Percentiles rank a stretch among this genome's conserved stretches.
These are phyloP conservation scores for Sphinx pinastri DNA, from an alignment of 2,888 invertebrate species.

Conservation along the genomic window DNA sequence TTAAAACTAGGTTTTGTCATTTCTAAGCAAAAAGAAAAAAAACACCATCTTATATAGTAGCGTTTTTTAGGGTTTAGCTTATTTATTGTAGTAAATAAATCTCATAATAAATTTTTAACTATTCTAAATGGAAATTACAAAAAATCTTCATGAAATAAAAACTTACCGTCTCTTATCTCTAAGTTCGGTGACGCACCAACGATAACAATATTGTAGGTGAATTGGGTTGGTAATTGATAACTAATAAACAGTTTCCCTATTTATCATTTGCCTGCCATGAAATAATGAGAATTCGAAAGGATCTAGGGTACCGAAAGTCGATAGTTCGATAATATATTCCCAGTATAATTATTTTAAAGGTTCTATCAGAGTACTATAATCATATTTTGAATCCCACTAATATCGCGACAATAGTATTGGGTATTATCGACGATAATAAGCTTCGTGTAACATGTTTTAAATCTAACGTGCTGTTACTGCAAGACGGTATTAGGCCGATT, in stretches of 20 bases:
- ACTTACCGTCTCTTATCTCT: not conserved
- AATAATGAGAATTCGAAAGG: too few species aligned
- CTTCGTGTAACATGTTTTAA: constrained; percentile 47
- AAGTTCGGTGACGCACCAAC: not conserved
- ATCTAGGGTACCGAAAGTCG: constrained; percentile 8
- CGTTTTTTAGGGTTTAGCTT: not conserved
- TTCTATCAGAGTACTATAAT: constrained; percentile 7
- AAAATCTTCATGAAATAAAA: too few species aligned
- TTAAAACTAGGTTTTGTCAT: not conserved
- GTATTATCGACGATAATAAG: constrained; percentile 46
- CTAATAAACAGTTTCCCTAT: too few species aligned
- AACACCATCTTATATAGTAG: not conserved
- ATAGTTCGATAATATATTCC: constrained; percentile 6
- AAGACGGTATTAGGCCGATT: constrained; percentile 45
- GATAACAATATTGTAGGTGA: too few species aligned
- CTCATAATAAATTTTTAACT: too few species aligned
- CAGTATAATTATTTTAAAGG: not conserved
- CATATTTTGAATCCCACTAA: constrained; percentile 37
- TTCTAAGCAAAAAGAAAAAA: too few species aligned
- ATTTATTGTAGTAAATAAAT: not conserved
- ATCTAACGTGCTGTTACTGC: constrained; percentile 48
- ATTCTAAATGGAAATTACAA: too few species aligned
- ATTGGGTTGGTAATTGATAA: too few species aligned
- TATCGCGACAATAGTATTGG: constrained; percentile 55
- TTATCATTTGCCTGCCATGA: too few species aligned